Percentiles rank a stretch among this genome's conserved stretches.
Conservation (phyloP, 2,113 vertebrate genomes). For the Phylloscopus whistleri region DNA sequence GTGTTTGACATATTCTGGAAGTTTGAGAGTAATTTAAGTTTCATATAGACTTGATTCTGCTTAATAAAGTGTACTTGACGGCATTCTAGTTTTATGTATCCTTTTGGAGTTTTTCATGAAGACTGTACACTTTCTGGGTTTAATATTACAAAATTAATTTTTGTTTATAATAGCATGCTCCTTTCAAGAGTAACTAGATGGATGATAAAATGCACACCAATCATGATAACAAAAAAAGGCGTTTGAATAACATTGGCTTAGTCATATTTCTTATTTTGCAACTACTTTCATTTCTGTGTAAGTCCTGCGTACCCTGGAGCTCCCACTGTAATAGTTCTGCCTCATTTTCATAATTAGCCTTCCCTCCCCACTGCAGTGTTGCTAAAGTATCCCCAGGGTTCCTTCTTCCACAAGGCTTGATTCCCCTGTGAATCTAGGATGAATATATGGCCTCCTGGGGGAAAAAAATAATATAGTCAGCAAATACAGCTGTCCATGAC, state of each 20-base stretch:
- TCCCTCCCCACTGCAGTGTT: background rate
- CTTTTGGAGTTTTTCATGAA: background rate
- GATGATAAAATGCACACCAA: background rate
- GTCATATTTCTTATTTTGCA: background rate
- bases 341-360: conserved; percentile 6
- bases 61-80: background rate
- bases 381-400: conserved; percentile 2
- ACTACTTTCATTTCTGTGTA: background rate
- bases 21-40: background rate
- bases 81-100: background rate
- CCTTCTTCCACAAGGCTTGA: background rate
- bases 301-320: background rate
- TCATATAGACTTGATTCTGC: background rate
- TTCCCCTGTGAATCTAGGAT: background rate
- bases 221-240: background rate
- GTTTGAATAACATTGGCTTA: background rate
- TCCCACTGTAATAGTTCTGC: background rate
- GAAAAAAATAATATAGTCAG: background rate
- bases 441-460: background rate
- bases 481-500: background rate
- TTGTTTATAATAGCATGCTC: background rate
- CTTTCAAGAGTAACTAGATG: background rate
- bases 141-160: background rate
- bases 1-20: background rate
- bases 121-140: background rate